A percentile compares a stretch with the other conserved stretches of the same genome.
Evolutionary conservation across 1,140 invertebrate genomes (phyloP).

Genomic region (Bradynema listronoti): DNA sequence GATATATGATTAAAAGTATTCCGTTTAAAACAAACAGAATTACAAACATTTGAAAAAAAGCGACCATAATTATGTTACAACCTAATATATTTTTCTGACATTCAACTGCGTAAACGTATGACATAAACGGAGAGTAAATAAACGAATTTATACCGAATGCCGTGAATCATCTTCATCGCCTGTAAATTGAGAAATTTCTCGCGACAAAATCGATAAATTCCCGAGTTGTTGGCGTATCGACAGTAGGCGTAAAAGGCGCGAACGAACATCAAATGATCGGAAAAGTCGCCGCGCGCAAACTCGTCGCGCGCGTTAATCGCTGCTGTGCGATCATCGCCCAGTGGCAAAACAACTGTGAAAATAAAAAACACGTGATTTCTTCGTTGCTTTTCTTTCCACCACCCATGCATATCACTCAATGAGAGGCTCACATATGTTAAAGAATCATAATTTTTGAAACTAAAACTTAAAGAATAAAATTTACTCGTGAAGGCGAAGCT

Average conservation of each 20-base stretch:
- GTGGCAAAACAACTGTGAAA: constrained; percentile 44
- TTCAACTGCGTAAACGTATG: constrained; percentile 14
- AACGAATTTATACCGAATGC: constrained; percentile 60
- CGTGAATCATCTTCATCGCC: constrained; percentile 76
- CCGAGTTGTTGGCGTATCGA: constrained; percentile 62
- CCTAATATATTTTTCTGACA: too few relatives aligned
- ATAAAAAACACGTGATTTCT: not conserved
- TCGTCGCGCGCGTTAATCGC: constrained; percentile 65
- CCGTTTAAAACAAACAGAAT: too few relatives aligned
- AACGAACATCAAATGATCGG: constrained; percentile 83
- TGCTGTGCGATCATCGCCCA: constrained; percentile 47
- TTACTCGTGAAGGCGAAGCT: not conserved
- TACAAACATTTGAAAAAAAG: too few relatives aligned
- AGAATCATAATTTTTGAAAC: not conserved
- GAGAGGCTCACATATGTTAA: not conserved
- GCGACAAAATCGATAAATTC: constrained; percentile 68
- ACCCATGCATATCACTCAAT: not conserved
- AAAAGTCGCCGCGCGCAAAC: constrained; percentile 71
- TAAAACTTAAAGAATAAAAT: constrained; percentile 1
- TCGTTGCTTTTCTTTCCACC: not conserved
- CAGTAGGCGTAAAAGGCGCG: constrained; percentile 70
- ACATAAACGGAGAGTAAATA: not conserved
- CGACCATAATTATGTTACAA: too few relatives aligned
- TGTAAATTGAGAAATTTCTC: constrained; percentile 73
- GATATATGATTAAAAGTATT: too few relatives aligned